phyloP scores from a whole-genome alignment of 1,140 invertebrate species.

The Latrodectus geometricus region DNA sequence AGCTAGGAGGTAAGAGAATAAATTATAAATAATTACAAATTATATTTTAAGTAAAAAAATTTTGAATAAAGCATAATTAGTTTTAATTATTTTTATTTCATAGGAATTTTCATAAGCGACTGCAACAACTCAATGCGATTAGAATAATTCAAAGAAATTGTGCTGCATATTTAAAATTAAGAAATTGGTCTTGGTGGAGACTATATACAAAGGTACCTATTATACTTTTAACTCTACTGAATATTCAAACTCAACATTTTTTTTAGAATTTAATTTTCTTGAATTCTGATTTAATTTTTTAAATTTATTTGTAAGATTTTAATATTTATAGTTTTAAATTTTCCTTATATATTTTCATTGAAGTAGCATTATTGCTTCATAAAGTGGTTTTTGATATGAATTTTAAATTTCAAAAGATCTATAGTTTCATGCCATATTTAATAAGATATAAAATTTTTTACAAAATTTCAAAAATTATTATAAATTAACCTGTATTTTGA shows the following conservation, averaged over 20 bases:
- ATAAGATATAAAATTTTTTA: too few species aligned
- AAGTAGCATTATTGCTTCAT: too few species aligned
- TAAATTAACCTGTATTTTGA: too few species aligned
- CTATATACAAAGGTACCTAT: slow-evolving; percentile 87
- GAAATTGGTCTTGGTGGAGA: slow-evolving; percentile 99
- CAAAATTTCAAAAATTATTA: too few species aligned
- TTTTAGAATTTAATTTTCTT: too few species aligned
- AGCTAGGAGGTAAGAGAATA: slow-evolving; percentile 74
- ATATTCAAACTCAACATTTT: too few species aligned
- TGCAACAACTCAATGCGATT: slow-evolving; percentile 99
- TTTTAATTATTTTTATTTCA: background rate
- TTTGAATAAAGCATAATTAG: background rate
- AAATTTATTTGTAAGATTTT: background rate
- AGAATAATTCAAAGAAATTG: slow-evolving; percentile 99
- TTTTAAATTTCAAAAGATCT: too few species aligned
- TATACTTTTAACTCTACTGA: too few species aligned
- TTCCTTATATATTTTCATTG: too few species aligned
- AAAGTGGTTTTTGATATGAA: too few species aligned
- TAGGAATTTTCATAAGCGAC: slow-evolving; percentile 94
- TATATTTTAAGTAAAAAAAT: slow-evolving; percentile 2
- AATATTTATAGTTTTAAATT: background rate
- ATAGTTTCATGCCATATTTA: too few species aligned
- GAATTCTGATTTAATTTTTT: background rate
- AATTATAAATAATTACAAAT: background rate
- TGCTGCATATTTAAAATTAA: slow-evolving; percentile 95